phyloP scores from a whole-genome alignment of 2,888 invertebrate genomes.

The Kuschelorhynchus macadamiae region DNA sequence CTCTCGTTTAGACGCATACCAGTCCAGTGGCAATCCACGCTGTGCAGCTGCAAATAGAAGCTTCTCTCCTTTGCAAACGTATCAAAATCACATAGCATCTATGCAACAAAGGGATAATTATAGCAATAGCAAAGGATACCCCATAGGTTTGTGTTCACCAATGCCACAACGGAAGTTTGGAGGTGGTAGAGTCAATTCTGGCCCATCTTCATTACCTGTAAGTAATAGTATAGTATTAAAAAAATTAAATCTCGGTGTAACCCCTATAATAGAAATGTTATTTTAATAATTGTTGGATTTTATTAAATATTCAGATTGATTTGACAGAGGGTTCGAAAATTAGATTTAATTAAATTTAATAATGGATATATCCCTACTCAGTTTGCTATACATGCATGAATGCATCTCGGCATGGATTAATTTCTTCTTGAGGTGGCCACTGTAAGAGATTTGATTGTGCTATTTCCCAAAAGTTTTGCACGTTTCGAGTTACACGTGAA shows the following conservation, averaged over 20 bases:
- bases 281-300: not conserved
- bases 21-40: slow-evolving; percentile 44
- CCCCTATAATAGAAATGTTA: too few relatives aligned
- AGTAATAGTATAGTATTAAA: slow-evolving; percentile 6
- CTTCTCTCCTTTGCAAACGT: slow-evolving; percentile 63
- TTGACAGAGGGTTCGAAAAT: too few relatives aligned
- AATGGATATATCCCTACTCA: too few relatives aligned
- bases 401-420: too few relatives aligned
- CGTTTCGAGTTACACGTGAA: too few relatives aligned
- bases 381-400: too few relatives aligned
- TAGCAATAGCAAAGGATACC: slow-evolving; percentile 38
- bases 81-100: slow-evolving; percentile 61
- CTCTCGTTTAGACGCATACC: slow-evolving; percentile 63
- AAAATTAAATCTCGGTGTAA: not conserved
- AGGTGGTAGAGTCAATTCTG: slow-evolving; percentile 26
- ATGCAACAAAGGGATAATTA: slow-evolving; percentile 49
- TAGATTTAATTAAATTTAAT: too few relatives aligned
- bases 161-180: slow-evolving; percentile 49
- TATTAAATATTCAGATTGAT: not conserved
- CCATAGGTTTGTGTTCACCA: slow-evolving; percentile 48
- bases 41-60: slow-evolving; percentile 45
- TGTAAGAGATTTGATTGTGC: too few relatives aligned
- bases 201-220: slow-evolving; percentile 47
- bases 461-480: too few relatives aligned
- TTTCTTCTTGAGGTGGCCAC: too few relatives aligned